These are phyloP conservation scores for Nanorana parkeri DNA, from an alignment of 2,113 vertebrate species.

Conservation along the genomic window DNA sequence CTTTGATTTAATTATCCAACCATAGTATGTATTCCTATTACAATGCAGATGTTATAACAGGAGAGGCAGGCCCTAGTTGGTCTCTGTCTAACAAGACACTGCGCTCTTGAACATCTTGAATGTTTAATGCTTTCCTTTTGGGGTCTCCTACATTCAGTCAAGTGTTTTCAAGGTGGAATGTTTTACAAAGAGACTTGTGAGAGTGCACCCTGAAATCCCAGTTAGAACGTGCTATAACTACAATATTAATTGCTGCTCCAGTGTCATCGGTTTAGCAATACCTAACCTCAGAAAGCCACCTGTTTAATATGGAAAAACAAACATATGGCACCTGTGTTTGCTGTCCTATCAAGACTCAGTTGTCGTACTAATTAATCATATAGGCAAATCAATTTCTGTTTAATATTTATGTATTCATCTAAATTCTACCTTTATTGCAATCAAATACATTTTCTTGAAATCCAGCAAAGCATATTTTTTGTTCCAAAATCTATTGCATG, in stretches of 20 bases:
- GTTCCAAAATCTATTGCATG: too few species aligned
- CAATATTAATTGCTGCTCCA: not conserved
- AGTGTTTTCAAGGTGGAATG: too few species aligned
- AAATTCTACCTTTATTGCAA: not conserved
- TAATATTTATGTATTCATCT: constrained; percentile 1
- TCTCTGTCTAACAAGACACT: too few species aligned
- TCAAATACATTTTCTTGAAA: not conserved
- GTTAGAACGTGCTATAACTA: not conserved
- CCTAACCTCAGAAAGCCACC: constrained; percentile 37
- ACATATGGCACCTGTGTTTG: constrained; percentile 36
- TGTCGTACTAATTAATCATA: constrained; percentile 41
- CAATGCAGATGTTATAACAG: too few species aligned
- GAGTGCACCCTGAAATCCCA: not conserved
- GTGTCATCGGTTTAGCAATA: constrained; percentile 3
- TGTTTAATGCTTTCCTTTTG: too few species aligned
- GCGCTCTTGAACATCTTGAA: too few species aligned
- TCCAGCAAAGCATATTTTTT: too few species aligned
- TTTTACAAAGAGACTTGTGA: too few species aligned
- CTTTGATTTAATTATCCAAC: too few species aligned
- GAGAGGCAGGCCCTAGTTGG: too few species aligned
- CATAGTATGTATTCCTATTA: too few species aligned
- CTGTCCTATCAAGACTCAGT: constrained; percentile 30
- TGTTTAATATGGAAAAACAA: constrained; percentile 52
- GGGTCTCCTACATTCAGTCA: too few species aligned
- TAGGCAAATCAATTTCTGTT: constrained; percentile 7